A percentile compares a stretch with the other conserved stretches of the same genome.
phyloP scores from a whole-genome alignment of 2,888 invertebrate genomes.

The Sarcophaga rosellei region DNA sequence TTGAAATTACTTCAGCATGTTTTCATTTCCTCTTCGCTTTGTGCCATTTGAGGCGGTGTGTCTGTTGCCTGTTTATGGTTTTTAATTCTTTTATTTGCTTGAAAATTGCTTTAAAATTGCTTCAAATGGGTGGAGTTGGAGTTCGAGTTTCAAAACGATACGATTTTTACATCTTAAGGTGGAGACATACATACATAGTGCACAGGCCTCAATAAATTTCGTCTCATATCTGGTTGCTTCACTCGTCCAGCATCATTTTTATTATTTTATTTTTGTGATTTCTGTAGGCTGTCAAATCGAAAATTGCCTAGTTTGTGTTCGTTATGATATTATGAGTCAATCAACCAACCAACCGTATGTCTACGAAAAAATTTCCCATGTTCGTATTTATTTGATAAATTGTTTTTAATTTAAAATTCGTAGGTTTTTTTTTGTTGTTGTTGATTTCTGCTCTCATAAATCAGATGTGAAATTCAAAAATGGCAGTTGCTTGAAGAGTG shows the following conservation, averaged over 20 bases:
- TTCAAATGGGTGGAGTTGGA: conserved; percentile 65
- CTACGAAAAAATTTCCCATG: conserved; percentile 26
- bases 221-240: neutral
- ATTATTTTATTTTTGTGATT: conserved; percentile 23
- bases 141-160: conserved; percentile 54
- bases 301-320: neutral
- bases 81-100: conserved; percentile 62
- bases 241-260: neutral
- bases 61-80: conserved; percentile 16
- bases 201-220: conserved; percentile 51
- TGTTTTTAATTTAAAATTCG: conserved; percentile 55
- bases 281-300: conserved; percentile 57
- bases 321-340: conserved; percentile 31
- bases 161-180: conserved; percentile 62
- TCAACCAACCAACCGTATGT: conserved; percentile 19
- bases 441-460: conserved; percentile 37
- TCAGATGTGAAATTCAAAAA: conserved; percentile 11
- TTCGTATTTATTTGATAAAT: conserved; percentile 63
- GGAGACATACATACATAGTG: conserved; percentile 64
- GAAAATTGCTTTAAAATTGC: conserved; percentile 60
- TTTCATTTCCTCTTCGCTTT: conserved; percentile 43
- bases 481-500: conserved; percentile 11
- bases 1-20: conserved; percentile 54
- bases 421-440: neutral
- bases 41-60: neutral